phyloP scores from a whole-genome alignment of 2,113 vertebrate genomes.

The Vulpes vulpes region DNA sequence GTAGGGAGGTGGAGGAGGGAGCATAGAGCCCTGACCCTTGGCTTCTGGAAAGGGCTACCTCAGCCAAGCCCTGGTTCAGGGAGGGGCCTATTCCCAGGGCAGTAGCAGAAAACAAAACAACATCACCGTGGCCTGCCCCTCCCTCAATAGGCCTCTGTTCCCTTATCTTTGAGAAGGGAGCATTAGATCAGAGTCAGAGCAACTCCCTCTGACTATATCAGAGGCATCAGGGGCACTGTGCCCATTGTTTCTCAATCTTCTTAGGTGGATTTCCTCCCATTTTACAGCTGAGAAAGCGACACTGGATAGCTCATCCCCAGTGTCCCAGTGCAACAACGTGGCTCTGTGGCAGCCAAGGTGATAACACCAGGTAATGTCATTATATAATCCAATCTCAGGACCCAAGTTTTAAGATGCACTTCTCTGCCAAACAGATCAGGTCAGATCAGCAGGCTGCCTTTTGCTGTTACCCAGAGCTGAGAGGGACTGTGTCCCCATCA shows the following conservation, averaged over 20 bases:
- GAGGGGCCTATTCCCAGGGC: neutral
- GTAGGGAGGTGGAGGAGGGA: neutral
- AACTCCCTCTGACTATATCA: neutral
- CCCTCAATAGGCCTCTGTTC: neutral
- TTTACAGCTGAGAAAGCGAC: neutral
- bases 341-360: neutral
- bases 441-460: neutral
- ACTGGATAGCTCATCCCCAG: neutral
- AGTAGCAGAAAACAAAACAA: neutral
- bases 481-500: neutral
- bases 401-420: slow-evolving; percentile 30
- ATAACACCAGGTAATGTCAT: neutral
- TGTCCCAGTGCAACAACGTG: too few species aligned
- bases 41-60: neutral
- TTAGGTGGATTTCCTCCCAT: fast-evolving
- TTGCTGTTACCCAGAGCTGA: neutral
- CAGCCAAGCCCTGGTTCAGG: neutral
- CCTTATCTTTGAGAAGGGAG: neutral
- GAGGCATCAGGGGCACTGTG: fast-evolving
- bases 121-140: neutral
- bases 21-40: neutral
- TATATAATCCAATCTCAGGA: neutral
- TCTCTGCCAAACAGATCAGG: neutral
- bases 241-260: too few species aligned
- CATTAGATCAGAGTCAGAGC: neutral